These are phyloP conservation scores for Diabrotica virgifera DNA, from an alignment of 1,140 invertebrate genomes.

Conservation along the genomic window DNA sequence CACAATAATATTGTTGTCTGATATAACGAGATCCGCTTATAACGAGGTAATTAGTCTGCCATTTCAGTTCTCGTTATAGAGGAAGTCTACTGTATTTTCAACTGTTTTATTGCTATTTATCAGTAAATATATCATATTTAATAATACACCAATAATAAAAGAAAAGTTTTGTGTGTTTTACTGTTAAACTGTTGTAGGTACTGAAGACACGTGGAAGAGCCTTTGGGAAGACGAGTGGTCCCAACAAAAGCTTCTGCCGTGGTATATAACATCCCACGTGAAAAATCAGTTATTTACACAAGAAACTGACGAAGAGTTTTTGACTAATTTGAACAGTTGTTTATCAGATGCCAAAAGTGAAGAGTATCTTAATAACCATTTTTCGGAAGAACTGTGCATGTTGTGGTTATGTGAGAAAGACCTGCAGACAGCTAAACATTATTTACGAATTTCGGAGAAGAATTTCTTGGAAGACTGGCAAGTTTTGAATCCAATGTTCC, in stretches of 20 bases:
- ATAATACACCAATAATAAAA: no score
- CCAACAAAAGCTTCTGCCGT: slow-evolving; percentile 51
- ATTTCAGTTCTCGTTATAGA: no score
- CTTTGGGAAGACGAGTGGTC: slow-evolving; percentile 49
- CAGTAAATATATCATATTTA: no score
- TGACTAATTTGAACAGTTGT: slow-evolving; percentile 16
- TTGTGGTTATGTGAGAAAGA: slow-evolving; percentile 41
- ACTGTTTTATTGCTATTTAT: no score
- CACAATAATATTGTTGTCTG: no score
- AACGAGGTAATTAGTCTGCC: no score
- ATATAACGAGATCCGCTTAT: no score
- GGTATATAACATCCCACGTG: slow-evolving; percentile 47
- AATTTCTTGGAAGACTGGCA: slow-evolving; percentile 51
- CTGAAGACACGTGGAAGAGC: slow-evolving; percentile 37
- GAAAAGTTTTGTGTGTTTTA: no score
- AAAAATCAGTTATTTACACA: slow-evolving; percentile 36
- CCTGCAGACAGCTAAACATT: slow-evolving; percentile 33
- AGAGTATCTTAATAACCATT: slow-evolving; percentile 42
- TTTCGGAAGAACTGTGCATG: slow-evolving; percentile 50
- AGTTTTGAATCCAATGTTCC: slow-evolving; percentile 47
- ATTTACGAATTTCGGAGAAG: slow-evolving; percentile 42
- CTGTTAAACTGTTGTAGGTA: no score
- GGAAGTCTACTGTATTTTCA: no score
- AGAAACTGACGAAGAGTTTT: slow-evolving; percentile 22
- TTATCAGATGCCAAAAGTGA: slow-evolving; percentile 27